Evolutionary conservation across 2,888 invertebrate species (phyloP).

Genomic region (Perizoma affinitatum): DNA sequence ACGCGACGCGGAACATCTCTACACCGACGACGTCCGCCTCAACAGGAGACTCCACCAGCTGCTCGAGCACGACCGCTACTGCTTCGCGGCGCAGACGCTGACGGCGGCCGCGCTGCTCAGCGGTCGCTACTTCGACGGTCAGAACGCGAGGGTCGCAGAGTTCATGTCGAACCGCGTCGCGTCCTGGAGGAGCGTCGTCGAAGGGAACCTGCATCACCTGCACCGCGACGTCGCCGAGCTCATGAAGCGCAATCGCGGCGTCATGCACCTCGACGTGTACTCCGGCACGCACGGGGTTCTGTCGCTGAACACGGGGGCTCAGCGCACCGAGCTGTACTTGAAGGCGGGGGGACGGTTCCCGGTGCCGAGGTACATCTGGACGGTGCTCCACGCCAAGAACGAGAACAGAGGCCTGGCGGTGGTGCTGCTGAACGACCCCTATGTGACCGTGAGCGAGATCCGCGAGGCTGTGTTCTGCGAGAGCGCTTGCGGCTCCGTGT

Average conservation of each 20-base stretch:
- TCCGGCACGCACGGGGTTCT: constrained; percentile 61
- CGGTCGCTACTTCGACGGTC: constrained; percentile 65
- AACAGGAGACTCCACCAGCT: constrained; percentile 63
- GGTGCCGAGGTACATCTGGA: constrained; percentile 72
- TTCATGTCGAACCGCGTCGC: constrained; percentile 68
- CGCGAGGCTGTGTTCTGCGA: constrained; percentile 69
- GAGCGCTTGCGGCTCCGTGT: constrained; percentile 61
- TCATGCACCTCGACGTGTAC: constrained; percentile 50
- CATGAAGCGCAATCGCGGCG: constrained; percentile 40
- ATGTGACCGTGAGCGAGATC: constrained; percentile 73
- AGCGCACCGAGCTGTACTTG: constrained; percentile 49
- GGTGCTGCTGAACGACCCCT: constrained; percentile 72
- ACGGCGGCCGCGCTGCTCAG: constrained; percentile 59
- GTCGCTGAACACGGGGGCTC: constrained; percentile 46
- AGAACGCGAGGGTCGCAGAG: constrained; percentile 63
- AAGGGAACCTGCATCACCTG: constrained; percentile 65
- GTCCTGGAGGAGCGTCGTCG: constrained; percentile 67
- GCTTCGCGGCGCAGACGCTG: constrained; percentile 64
- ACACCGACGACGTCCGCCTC: constrained; percentile 63
- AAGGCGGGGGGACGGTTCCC: constrained; percentile 62
- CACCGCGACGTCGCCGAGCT: constrained; percentile 61
- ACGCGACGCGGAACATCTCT: constrained; percentile 65
- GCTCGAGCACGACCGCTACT: constrained; percentile 56
- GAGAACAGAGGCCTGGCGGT: constrained; percentile 54
- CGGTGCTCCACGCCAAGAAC: constrained; percentile 51